These are phyloP conservation scores for Heteromyza rotundicornis DNA, from an alignment of 2,888 invertebrate genomes.

Conservation along the genomic window DNA sequence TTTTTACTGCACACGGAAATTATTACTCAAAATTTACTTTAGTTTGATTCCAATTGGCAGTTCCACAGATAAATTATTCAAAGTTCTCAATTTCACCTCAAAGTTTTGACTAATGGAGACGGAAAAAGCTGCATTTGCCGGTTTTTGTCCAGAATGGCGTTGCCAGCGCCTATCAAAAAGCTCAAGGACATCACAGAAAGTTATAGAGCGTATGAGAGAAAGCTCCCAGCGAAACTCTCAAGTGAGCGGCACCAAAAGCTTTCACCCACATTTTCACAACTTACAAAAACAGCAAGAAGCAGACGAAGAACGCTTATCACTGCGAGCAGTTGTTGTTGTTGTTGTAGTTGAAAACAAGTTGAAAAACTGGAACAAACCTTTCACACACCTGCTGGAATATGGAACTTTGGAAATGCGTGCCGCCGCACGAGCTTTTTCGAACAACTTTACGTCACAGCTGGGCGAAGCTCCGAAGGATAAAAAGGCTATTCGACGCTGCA, in stretches of 20 bases:
- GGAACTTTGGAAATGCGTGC: slow-evolving; percentile 1
- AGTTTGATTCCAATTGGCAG: too few species aligned
- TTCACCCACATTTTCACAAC: background rate
- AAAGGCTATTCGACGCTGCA: background rate
- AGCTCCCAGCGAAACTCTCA: background rate
- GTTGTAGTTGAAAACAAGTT: background rate
- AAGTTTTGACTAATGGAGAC: too few species aligned
- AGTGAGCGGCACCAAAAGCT: background rate
- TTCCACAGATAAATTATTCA: too few species aligned
- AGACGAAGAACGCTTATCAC: background rate
- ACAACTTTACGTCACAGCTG: slow-evolving; percentile 24
- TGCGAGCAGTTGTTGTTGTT: background rate
- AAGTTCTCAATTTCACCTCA: too few species aligned
- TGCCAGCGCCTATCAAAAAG: too few species aligned
- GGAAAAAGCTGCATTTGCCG: too few species aligned
- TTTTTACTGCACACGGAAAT: too few species aligned
- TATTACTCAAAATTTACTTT: too few species aligned
- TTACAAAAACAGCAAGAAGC: background rate
- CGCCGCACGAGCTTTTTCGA: slow-evolving; percentile 30
- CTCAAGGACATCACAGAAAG: too few species aligned
- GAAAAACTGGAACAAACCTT: background rate
- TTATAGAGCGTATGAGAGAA: background rate
- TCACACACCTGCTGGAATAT: slow-evolving; percentile 7
- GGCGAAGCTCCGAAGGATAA: background rate
- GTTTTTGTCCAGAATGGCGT: too few species aligned